Base-by-base conservation (phyloP, 2,113 vertebrate species). In the Chelonoidis abingdonii region DNA sequence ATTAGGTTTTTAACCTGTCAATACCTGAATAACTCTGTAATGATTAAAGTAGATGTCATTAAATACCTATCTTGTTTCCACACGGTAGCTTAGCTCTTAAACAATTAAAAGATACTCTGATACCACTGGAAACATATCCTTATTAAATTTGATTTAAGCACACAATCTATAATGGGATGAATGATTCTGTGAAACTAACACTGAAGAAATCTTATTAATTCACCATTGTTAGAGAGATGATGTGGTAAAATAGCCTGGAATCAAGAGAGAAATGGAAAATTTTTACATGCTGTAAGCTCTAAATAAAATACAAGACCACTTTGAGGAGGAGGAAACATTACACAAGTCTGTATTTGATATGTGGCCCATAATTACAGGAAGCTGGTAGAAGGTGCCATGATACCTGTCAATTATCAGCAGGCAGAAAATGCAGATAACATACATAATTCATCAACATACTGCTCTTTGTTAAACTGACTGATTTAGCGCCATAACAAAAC, bases 331-430 rank as follows among this genome's bases (percentile, higher is more conserved):
- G 56, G 65, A 80, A 95, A 89, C 75, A 94, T 93, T 96, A 87
- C 69, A 94, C 35, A 2, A 96, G 85, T 88, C 5, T 0, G 78
- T 97, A 90, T 96, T 96, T 98, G 98, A 98, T 98, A 96, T 93
- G 92, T 95, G 92, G 95, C 95, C 94, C 94, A 95, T 98, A 98
- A 98, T 98, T 98, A 97, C 88, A 96, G 96, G 94, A 98, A 93
- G 56, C 98, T 98, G 97, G 97, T 97, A 96, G 97, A 98, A 98
- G 95, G 92, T 98, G 97, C 97, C 96, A 95, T 97, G 98, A 98
- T 98, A 98, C 98, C 98, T 98, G 98, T 98, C 98, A 98, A 97
- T 98, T 98, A 98, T 93, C 97, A 98, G 97, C 94, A 97, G 87
- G 96, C 97, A 98, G 95, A 98, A 98, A 98, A 98, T 97, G 97